phyloP scores from a whole-genome alignment of 2,113 vertebrate species.

The Phyllostomus discolor region DNA sequence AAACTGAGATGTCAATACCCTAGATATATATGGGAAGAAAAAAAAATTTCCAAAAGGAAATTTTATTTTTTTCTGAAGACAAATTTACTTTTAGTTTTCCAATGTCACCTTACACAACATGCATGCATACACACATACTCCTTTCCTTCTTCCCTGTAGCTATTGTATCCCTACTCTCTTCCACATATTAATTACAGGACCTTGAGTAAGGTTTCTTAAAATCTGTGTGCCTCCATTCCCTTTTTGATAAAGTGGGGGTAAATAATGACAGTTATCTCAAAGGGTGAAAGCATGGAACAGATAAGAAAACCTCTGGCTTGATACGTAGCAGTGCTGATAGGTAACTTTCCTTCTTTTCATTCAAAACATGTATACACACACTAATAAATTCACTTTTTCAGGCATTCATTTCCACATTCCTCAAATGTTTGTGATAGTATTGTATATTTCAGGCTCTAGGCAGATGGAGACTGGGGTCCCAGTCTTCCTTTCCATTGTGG shows the following conservation, averaged over 20 bases:
- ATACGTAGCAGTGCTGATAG: neutral
- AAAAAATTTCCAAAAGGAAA: neutral
- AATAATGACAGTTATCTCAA: constrained; percentile 35
- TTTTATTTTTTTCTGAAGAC: constrained; percentile 18
- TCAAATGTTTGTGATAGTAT: neutral
- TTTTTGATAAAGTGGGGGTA: constrained; percentile 21
- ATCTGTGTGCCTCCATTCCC: neutral
- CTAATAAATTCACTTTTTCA: neutral
- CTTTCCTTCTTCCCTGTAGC: neutral
- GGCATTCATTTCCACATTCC: constrained; percentile 8
- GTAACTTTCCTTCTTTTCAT: neutral
- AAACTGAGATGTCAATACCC: neutral
- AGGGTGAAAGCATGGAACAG: constrained; percentile 24
- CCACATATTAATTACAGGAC: neutral
- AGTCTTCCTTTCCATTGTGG: neutral
- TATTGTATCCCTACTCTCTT: neutral
- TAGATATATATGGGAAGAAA: neutral
- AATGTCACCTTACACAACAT: neutral
- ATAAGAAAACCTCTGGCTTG: neutral
- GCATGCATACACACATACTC: neutral
- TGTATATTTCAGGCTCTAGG: neutral
- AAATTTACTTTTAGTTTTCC: neutral
- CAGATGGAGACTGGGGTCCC: neutral
- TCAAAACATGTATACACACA: neutral
- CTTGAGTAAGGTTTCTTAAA: constrained; percentile 29